Base-by-base conservation (phyloP, 2,888 invertebrate genomes). In the Epirrhoe tristata region DNA sequence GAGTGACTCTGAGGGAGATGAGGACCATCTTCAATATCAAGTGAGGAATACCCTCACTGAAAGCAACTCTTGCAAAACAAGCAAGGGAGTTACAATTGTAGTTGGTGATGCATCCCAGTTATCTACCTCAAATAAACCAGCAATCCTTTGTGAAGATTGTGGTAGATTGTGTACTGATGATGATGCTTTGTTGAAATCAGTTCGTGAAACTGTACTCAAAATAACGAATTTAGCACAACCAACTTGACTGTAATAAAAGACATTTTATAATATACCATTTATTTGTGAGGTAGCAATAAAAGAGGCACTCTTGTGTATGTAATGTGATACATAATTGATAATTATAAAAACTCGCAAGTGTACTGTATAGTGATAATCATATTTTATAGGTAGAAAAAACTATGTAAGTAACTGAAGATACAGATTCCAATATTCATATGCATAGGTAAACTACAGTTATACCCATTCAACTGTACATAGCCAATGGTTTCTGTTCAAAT, bases 121-220 rank as follows among this genome's bases (percentile, higher is more conserved):
- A 31, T 85, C 93, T 58, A 75, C 90, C 75, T 86, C 89, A 62
- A 88, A 93, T 24, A 93, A 95, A 62, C 74, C 92, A 66, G 96
- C 96, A 80, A 95, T 95, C 74, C 87, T 96, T 39, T 97, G 97
- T 87, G 95, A 95, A 73, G 83, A 81, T 34, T 97, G 97, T 89
- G 97, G 97, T 0, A 96, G 96, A 83, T 92, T 96, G 58, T 97
- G 95, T 84, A 97, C 97, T 96, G 96, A 96, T 76, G 87, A 84
- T 71, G 89, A 93, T 77, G 78, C 82, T 55, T 71, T 87, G 31
- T 72, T 88, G 50, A 84, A 85, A 75, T 72, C 82, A 60, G 83
- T 87, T 55, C 75, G 78, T 73, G 79, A 84, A 69, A 72, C 81
- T 72, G 79, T 88, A 59, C 77, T 74, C 31, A 78, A 77, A 69